phyloP scores from a whole-genome alignment of 2,888 invertebrate genomes.

The Pristionchus fissidentatus region DNA sequence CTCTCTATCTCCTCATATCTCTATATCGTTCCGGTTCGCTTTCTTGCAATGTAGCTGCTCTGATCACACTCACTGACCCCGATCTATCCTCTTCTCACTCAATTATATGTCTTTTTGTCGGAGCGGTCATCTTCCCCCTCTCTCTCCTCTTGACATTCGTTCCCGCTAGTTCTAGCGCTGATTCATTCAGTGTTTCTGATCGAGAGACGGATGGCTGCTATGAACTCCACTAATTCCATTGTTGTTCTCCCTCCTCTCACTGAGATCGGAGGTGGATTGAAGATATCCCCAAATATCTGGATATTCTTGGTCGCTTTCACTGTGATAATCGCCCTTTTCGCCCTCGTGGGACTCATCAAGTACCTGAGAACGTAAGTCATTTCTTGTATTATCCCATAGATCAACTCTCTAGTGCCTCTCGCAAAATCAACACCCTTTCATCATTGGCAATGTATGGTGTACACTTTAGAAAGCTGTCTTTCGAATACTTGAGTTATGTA shows the following conservation, averaged over 20 bases:
- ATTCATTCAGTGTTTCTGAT: slow-evolving; percentile 7
- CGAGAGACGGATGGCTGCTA: neutral
- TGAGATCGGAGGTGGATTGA: neutral
- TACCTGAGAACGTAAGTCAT: neutral
- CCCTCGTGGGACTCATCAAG: neutral
- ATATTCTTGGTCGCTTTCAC: neutral
- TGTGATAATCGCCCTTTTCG: neutral
- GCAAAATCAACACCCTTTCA: too few relatives aligned
- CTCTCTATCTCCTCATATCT: neutral
- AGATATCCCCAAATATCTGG: neutral
- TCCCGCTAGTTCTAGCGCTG: slow-evolving; percentile 1
- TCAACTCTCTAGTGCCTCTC: too few relatives aligned
- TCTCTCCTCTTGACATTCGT: neutral
- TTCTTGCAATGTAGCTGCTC: neutral
- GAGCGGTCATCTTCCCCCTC: slow-evolving; percentile 9
- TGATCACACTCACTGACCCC: too few relatives aligned
- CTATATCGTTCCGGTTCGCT: slow-evolving; percentile 18
- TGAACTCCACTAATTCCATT: neutral
- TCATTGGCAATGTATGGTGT: too few relatives aligned
- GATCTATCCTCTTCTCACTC: neutral
- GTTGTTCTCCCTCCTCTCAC: neutral
- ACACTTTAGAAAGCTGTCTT: too few relatives aligned
- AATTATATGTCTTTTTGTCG: slow-evolving; percentile 24
- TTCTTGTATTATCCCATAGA: too few relatives aligned
- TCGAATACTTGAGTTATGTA: too few relatives aligned